Conservation (phyloP, 2,797 vertebrate species). For the Acridotheres tristis region DNA sequence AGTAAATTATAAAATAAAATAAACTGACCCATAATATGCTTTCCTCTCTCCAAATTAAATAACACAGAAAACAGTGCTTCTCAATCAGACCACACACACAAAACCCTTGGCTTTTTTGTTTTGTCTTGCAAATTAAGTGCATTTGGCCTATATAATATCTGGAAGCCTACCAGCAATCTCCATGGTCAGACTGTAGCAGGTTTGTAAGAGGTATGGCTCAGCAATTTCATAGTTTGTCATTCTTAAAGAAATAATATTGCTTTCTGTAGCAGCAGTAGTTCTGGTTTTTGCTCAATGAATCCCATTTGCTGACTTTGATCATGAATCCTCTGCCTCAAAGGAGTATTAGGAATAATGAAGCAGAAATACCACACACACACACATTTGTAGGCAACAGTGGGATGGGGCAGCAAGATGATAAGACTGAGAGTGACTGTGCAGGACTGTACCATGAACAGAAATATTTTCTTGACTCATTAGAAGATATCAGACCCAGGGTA, state of each 20-base stretch:
- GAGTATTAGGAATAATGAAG: background rate
- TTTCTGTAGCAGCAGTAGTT: background rate
- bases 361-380: background rate
- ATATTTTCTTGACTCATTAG: background rate
- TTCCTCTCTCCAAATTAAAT: conserved; percentile 19
- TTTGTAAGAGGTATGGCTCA: conserved; percentile 3
- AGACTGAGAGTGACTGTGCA: background rate
- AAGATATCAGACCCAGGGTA: background rate
- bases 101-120: background rate
- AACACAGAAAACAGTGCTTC: background rate
- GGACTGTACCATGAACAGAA: background rate
- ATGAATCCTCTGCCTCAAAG: background rate
- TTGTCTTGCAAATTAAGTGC: conserved; percentile 1
- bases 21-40: background rate
- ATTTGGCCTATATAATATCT: background rate
- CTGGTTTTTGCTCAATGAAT: background rate
- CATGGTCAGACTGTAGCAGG: background rate
- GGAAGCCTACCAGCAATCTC: background rate
- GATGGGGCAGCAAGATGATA: background rate
- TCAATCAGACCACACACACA: conserved; percentile 30
- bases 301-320: background rate
- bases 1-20: conserved; percentile 32
- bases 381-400: background rate
- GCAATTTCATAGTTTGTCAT: background rate
- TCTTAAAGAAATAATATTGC: background rate